Evolutionary conservation across 2,797 vertebrate species (phyloP), one percentile per base, ranked within the genome.

Genomic region (Sebastes baramenuke): DNA sequence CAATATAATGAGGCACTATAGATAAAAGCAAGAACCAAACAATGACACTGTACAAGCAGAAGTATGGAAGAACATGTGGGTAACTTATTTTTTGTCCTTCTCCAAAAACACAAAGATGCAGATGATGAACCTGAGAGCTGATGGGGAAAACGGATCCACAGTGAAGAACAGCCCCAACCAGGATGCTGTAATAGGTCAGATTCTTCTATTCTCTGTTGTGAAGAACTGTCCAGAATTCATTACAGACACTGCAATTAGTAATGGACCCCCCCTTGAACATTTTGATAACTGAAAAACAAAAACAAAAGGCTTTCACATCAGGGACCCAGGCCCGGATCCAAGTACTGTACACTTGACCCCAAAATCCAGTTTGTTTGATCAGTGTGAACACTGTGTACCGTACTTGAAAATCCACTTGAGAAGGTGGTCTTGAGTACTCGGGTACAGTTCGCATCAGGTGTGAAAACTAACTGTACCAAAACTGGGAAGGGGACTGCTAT

Each of bases 131-230:
- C 87, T 61, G 54, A 94, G 89, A 83, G 22, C 89, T 80, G 97
- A 97, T 54, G 90, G 95, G 83, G 96, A 96, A 86, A 97, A 97
- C 65, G 96, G 95, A 81, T 91, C 93, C 67, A 75, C 93, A 42
- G 80, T 91, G 72, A 96, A 95, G 67, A 94, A 52, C 46, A 52
- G 90, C 80, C 86, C 92, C 55, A 94, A 94, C 92, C 96, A 97
- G 93, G 97, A 95, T 72, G 91, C 95, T 73, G 91, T 94, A 52
- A 96, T 95, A 95, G 97, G 97, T 98, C 95, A 94, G 91, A 81
- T 66, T 68, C 27, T 72, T 60, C 42, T 80, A 4, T 83, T 76
- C 32, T 69, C 54, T 67, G 5, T 66, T 29, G 12, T 27, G 5
- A 42, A 30, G 8, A 14, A 46, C 52, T 67, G 18, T 64, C 8